These are phyloP conservation scores for Sinonovacula constricta DNA, from an alignment of 1,140 invertebrate genomes.

Conservation along the genomic window DNA sequence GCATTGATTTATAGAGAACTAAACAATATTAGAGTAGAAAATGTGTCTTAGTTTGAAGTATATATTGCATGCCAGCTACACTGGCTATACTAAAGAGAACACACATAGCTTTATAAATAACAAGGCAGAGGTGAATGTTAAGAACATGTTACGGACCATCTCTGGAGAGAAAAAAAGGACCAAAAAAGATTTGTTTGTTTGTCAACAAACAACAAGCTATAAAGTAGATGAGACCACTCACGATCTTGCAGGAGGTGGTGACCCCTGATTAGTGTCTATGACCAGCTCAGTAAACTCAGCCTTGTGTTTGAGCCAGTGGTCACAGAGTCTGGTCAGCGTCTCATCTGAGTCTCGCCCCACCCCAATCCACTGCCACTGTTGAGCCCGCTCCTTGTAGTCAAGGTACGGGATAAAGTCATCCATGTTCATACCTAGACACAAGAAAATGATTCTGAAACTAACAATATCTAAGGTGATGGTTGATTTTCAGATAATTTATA, in stretches of 20 bases:
- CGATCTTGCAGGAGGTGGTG: slow-evolving; percentile 78
- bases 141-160: no score
- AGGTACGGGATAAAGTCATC: slow-evolving; percentile 96
- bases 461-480: no score
- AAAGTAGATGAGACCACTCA: slow-evolving; percentile 55
- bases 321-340: slow-evolving; percentile 86
- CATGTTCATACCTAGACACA: slow-evolving; percentile 84
- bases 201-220: not conserved
- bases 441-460: no score
- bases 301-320: slow-evolving; percentile 86
- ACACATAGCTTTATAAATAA: no score
- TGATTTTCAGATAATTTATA: no score
- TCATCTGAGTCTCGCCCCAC: slow-evolving; percentile 94
- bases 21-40: no score
- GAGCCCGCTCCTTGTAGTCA: slow-evolving; percentile 88
- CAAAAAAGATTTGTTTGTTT: not conserved
- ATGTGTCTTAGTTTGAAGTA: no score
- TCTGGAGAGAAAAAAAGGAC: no score
- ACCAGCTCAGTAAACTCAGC: slow-evolving; percentile 73
- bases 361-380: slow-evolving; percentile 95
- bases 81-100: no score
- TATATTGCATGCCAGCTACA: no score
- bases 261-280: slow-evolving; percentile 71
- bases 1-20: no score
- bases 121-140: no score